Percentiles rank a stretch among this genome's conserved stretches.
phyloP scores from a whole-genome alignment of 1,140 invertebrate genomes.

The Zaprionus inermis region DNA sequence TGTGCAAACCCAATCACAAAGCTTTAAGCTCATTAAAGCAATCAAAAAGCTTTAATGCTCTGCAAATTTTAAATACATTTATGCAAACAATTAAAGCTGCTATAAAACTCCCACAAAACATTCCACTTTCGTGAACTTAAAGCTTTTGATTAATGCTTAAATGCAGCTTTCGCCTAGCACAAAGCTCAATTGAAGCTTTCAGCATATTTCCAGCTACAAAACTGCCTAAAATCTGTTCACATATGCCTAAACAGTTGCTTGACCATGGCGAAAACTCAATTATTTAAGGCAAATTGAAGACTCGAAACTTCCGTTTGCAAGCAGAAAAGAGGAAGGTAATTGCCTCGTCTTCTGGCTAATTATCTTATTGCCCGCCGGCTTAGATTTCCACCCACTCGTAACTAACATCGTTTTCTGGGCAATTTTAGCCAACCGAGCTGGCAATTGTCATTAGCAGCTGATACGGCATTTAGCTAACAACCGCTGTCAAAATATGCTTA shows the following conservation, averaged over 20 bases:
- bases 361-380: slow-evolving; percentile 5
- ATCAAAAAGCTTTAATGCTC: too few relatives aligned
- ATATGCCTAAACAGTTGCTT: background rate
- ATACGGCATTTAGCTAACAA: slow-evolving; percentile 55
- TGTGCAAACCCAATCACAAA: too few relatives aligned
- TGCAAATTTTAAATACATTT: background rate
- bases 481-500: slow-evolving; percentile 53
- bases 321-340: background rate
- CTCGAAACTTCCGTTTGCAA: background rate
- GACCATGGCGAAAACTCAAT: slow-evolving; percentile 4
- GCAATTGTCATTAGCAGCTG: slow-evolving; percentile 49
- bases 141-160: background rate
- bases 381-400: background rate
- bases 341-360: slow-evolving; percentile 6
- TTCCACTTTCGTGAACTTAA: background rate
- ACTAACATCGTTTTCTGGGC: slow-evolving; percentile 20
- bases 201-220: background rate
- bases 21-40: too few relatives aligned
- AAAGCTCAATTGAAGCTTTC: background rate
- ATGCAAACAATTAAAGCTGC: accelerated
- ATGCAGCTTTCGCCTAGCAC: background rate
- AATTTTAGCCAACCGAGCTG: slow-evolving; percentile 12
- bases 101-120: background rate
- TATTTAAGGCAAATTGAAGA: background rate
- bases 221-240: background rate